phyloP scores from a whole-genome alignment of 2,888 invertebrate species.

The Neria commutata region DNA sequence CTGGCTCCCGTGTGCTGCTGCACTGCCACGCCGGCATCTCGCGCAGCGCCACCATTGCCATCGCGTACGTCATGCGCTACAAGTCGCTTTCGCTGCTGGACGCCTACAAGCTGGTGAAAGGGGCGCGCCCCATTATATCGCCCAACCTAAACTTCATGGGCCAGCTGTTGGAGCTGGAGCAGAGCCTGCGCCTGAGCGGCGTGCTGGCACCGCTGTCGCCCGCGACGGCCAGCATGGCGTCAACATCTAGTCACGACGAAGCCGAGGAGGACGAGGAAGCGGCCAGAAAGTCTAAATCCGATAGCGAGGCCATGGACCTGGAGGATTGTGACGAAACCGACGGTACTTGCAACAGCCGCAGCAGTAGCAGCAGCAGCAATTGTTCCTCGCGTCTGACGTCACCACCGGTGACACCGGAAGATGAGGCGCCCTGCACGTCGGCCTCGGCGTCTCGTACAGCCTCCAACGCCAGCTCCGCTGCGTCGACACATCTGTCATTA shows the following conservation, averaged over 20 bases:
- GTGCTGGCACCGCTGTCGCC: slow-evolving; percentile 49
- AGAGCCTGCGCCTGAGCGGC: slow-evolving; percentile 66
- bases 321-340: slow-evolving; percentile 46
- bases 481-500: slow-evolving; percentile 36
- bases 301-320: slow-evolving; percentile 49
- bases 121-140: slow-evolving; percentile 86
- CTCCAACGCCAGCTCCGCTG: slow-evolving; percentile 30
- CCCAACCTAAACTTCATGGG: slow-evolving; percentile 95
- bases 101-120: slow-evolving; percentile 85
- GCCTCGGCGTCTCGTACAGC: slow-evolving; percentile 27
- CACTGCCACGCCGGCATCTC: slow-evolving; percentile 97
- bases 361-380: slow-evolving; percentile 39
- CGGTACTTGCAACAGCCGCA: slow-evolving; percentile 41
- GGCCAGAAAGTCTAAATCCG: slow-evolving; percentile 39
- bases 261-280: slow-evolving; percentile 18
- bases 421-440: slow-evolving; percentile 46
- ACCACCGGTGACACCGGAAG: slow-evolving; percentile 52
- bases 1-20: slow-evolving; percentile 72
- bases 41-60: slow-evolving; percentile 91
- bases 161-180: slow-evolving; percentile 84
- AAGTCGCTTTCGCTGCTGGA: slow-evolving; percentile 82
- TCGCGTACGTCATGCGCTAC: slow-evolving; percentile 93
- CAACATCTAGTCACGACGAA: slow-evolving; percentile 30
- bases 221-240: slow-evolving; percentile 27
- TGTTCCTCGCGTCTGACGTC: slow-evolving; percentile 55